These are phyloP conservation scores for Thymallus thymallus DNA, from an alignment of 2,113 vertebrate species.

Conservation along the genomic window DNA sequence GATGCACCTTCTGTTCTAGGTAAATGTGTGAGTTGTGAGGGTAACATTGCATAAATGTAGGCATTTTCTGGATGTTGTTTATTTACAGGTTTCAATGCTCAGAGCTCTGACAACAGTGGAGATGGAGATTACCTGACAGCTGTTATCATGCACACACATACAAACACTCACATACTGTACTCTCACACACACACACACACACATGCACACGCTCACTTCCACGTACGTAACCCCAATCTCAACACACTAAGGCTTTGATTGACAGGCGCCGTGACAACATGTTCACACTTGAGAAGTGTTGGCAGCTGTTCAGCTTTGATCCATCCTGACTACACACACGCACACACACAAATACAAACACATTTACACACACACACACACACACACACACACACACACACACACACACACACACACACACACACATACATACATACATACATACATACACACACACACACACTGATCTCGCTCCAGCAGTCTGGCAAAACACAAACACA, in stretches of 20 bases:
- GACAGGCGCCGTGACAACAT: constrained; percentile 67
- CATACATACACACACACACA: no score
- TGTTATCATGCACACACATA: constrained; percentile 20
- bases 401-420: no score
- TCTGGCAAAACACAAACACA: constrained; percentile 62
- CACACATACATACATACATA: no score
- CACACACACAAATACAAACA: constrained; percentile 20
- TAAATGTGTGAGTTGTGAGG: constrained; percentile 1
- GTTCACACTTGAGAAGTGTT: constrained; percentile 67
- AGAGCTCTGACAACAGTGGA: constrained; percentile 11
- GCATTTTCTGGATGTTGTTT: constrained; percentile 33
- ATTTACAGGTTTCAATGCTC: constrained; percentile 15
- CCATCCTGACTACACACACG: constrained; percentile 40
- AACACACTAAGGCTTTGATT: constrained; percentile 67
- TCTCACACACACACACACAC: no score
- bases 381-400: no score
- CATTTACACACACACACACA: constrained; percentile 26
- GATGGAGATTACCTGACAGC: constrained; percentile 43
- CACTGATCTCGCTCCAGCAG: constrained; percentile 58
- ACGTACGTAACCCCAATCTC: constrained; percentile 10
- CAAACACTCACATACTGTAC: no score
- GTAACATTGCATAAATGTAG: no score
- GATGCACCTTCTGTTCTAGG: neutral
- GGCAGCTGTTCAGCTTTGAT: constrained; percentile 72
- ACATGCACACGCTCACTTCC: constrained; percentile 30